Base-by-base conservation (phyloP, 2,113 vertebrate species). In the Oreocharis arfaki region DNA sequence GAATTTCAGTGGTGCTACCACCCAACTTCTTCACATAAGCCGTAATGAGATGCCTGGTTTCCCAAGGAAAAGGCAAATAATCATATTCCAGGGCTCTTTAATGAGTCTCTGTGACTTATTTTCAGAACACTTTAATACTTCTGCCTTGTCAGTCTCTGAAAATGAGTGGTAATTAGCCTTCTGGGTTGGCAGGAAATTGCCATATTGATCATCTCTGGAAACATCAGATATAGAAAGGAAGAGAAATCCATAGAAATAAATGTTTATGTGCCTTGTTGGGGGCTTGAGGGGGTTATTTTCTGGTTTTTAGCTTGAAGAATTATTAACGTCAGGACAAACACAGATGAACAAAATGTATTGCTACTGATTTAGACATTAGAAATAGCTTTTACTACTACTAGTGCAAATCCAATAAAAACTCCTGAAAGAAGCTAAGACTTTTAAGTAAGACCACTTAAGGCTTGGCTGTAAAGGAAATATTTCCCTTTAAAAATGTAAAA, bases 401-500 rank as follows among this genome's bases (percentile, higher is more conserved):
- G 59, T 65, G 17, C 46, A 68, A 90, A 93, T 85, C 33, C 63
- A 91, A 26, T 85, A 83, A 91, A 74, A 85, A 69, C 49, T 73
- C 39, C 52, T 84, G 27, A 86, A 91, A 87, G 59, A 76, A 80
- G 11, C 13, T 95, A 80, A 88, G 57, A 77, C 42, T 77, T 87
- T 93, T 93, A 87, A 95, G 69, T 87, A 79, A 89, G 91, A 76
- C 53, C 69, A 73, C 84, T 93, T 91, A 76, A 94, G 28, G 6
- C 84, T 70, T 69, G 35, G 27, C n/a, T 93, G 78, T 91, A 93
- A 96, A 93, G 81, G 78, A 94, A 95, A 90, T 94, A 94, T 47
- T 88, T 42, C 84, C 93, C 82, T 94, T 96, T 95, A 95, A 96
- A 95, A 91, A 95, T 92, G 94, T 92, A 94, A 92, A 96, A 75